A percentile compares a stretch with the other conserved stretches of the same genome.
phyloP scores from a whole-genome alignment of 2,113 vertebrate species.

The Amphiprion percula region DNA sequence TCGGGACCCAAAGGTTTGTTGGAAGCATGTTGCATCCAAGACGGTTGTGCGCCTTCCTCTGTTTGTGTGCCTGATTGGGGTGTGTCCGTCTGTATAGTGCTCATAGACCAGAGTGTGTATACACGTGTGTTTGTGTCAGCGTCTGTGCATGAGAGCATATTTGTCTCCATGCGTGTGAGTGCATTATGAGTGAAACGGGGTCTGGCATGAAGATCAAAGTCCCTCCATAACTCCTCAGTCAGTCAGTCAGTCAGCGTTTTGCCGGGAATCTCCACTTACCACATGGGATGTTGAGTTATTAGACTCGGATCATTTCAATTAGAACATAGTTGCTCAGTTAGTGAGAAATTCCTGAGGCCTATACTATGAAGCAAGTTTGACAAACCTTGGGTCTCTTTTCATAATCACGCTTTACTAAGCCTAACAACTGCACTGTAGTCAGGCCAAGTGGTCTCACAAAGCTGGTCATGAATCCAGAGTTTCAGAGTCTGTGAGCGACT shows the following conservation, averaged over 20 bases:
- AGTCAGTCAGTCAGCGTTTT: slow-evolving; percentile 48
- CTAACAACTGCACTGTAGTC: too few relatives aligned
- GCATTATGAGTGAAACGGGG: slow-evolving; percentile 57
- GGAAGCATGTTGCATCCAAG: slow-evolving; percentile 56
- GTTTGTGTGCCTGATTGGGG: slow-evolving; percentile 1
- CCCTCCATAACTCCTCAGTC: slow-evolving; percentile 61
- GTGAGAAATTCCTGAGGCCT: slow-evolving; percentile 13
- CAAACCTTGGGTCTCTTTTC: too few relatives aligned
- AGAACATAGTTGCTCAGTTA: slow-evolving; percentile 55
- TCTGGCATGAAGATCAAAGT: slow-evolving; percentile 79
- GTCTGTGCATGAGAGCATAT: slow-evolving; percentile 52
- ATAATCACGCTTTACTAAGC: too few relatives aligned
- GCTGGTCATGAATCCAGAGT: too few relatives aligned
- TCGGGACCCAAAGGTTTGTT: slow-evolving; percentile 16
- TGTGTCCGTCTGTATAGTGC: slow-evolving; percentile 18
- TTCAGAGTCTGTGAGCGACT: too few relatives aligned
- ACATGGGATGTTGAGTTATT: slow-evolving; percentile 62
- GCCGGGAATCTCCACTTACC: slow-evolving; percentile 69
- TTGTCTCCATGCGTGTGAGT: slow-evolving; percentile 65
- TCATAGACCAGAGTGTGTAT: slow-evolving; percentile 17
- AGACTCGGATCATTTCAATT: slow-evolving; percentile 71
- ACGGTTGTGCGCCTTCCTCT: slow-evolving; percentile 17
- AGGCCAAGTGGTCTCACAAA: too few relatives aligned
- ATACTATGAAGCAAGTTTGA: too few relatives aligned
- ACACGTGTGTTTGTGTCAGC: slow-evolving; percentile 54